Evolutionary conservation across 37 sponge, comb jelly and placozoan species (phyloP).

Genomic region (Cliona cf. orientalis): DNA sequence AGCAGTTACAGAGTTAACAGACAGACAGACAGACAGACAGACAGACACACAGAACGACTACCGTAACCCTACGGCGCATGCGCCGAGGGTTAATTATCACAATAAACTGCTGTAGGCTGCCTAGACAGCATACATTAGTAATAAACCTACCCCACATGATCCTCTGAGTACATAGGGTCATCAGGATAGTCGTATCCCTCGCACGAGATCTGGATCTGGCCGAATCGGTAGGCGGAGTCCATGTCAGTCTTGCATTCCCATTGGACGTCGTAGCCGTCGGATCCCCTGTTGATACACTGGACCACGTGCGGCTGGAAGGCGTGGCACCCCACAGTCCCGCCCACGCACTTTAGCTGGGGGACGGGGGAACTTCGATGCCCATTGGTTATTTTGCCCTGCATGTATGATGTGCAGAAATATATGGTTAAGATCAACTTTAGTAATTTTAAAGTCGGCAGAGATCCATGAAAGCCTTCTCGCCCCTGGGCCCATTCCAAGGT

Average conservation of each 20-base stretch:
- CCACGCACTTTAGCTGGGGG: conserved; percentile 85
- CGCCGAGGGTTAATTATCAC: too few relatives aligned
- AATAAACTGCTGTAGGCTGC: too few relatives aligned
- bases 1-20: too few relatives aligned
- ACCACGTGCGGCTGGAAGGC: conserved; percentile 72
- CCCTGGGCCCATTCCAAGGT: too few relatives aligned
- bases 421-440: too few relatives aligned
- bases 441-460: too few relatives aligned
- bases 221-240: conserved; percentile 79
- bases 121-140: too few relatives aligned
- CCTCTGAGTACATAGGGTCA: conserved; percentile 87
- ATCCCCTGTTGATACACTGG: conserved; percentile 82
- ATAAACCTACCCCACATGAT: conserved; percentile 87
- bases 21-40: too few relatives aligned
- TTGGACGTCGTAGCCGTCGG: conserved; percentile 84
- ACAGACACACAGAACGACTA: too few relatives aligned
- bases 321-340: conserved; percentile 81
- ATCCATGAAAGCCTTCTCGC: too few relatives aligned
- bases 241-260: conserved; percentile 95
- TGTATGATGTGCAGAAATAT: too few relatives aligned
- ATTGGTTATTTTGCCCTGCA: conserved; percentile 82
- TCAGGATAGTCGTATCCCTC: conserved; percentile 91
- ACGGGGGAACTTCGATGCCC: conserved; percentile 74
- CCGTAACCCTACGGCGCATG: too few relatives aligned
- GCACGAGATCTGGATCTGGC: conserved; percentile 83